Evolutionary conservation across 2,888 invertebrate genomes (phyloP).

Genomic region (Eupithecia tripunctaria): DNA sequence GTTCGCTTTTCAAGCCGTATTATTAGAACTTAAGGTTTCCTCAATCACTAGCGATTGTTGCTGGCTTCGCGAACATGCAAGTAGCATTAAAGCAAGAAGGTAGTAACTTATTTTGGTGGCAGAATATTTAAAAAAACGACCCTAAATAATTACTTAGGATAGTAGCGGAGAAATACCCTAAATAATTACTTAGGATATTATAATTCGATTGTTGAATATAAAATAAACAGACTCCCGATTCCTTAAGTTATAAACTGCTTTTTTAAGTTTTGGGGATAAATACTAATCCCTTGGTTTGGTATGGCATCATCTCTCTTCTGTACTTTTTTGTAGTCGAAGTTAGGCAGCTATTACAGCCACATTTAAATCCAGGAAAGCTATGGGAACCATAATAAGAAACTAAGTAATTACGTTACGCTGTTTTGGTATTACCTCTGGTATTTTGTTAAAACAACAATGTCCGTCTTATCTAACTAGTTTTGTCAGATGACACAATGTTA

Average conservation of each 20-base stretch:
- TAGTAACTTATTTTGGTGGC: neutral
- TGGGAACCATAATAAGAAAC: neutral
- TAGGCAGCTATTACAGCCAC: neutral
- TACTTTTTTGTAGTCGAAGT: neutral
- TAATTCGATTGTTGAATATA: too few relatives aligned
- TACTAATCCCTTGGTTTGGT: too few relatives aligned
- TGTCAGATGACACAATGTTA: conserved; percentile 7
- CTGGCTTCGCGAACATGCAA: neutral
- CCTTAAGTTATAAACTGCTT: too few relatives aligned
- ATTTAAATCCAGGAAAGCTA: neutral
- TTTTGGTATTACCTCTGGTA: neutral
- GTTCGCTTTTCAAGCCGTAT: neutral
- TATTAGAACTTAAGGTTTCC: neutral
- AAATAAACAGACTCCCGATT: too few relatives aligned
- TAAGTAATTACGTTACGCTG: neutral
- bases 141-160: too few relatives aligned
- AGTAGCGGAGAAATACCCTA: too few relatives aligned
- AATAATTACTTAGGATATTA: too few relatives aligned
- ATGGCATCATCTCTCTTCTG: too few relatives aligned
- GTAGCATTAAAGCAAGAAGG: neutral
- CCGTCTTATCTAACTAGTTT: neutral
- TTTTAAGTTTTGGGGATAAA: too few relatives aligned
- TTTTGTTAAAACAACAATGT: neutral
- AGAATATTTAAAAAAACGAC: neutral
- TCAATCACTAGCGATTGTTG: neutral